phyloP scores from a whole-genome alignment of 1,140 invertebrate species.

The Pygmarrhopalites habei region DNA sequence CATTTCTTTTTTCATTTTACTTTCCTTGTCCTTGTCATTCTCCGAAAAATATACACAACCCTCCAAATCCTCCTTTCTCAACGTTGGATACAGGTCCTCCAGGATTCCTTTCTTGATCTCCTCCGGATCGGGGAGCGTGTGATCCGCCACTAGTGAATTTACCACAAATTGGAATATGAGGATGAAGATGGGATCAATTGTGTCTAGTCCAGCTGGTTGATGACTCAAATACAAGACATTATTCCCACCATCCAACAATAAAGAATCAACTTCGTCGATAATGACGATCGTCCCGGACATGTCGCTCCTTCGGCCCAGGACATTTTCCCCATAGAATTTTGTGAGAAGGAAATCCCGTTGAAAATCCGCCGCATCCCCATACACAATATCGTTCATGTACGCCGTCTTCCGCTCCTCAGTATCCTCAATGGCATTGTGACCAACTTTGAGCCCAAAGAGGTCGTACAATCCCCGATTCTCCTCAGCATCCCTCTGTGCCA shows the following conservation, averaged over 20 bases:
- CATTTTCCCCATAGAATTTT: slow-evolving; percentile 12
- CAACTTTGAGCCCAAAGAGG: slow-evolving; percentile 15
- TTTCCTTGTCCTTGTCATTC: no score
- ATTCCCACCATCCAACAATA: slow-evolving; percentile 29
- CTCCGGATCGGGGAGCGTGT: no score
- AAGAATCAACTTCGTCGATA: slow-evolving; percentile 30
- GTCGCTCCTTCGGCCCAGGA: no score
- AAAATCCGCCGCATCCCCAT: slow-evolving; percentile 21
- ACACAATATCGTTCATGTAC: slow-evolving; percentile 18
- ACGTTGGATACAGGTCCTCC: slow-evolving; percentile 26
- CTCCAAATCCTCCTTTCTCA: slow-evolving; percentile 20
- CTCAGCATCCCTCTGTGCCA: slow-evolving; percentile 16
- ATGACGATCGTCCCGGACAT: no score
- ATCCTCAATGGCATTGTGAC: slow-evolving; percentile 19
- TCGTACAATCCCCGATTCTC: slow-evolving; percentile 6
- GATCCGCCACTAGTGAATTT: slow-evolving; percentile 15
- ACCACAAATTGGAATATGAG: slow-evolving; percentile 34
- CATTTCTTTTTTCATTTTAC: no score
- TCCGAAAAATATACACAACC: no score
- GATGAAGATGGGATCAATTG: slow-evolving; percentile 6
- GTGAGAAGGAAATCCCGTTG: slow-evolving; percentile 18
- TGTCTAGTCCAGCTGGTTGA: slow-evolving; percentile 7
- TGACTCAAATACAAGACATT: slow-evolving; percentile 24
- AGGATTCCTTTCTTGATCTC: slow-evolving; percentile 32
- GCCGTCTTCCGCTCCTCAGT: neutral